Evolutionary conservation across 2,888 invertebrate species (phyloP).

Genomic region (Drosophila maculinotata): DNA sequence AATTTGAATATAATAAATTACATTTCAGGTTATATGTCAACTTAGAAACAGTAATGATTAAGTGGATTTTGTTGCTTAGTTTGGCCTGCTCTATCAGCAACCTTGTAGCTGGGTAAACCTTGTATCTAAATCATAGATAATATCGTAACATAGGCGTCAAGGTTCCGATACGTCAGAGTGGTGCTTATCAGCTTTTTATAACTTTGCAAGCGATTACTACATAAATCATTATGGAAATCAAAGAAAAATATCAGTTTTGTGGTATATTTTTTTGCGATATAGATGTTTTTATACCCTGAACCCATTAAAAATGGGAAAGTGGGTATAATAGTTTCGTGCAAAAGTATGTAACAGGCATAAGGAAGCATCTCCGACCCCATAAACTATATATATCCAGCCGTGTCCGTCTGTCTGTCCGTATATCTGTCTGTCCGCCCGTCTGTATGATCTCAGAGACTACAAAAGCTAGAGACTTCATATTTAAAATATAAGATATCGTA

Average conservation of each 20-base stretch:
- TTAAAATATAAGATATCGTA: too few species aligned
- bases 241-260: conserved; percentile 27
- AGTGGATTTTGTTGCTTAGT: conserved; percentile 12
- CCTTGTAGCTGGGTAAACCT: conserved; percentile 13
- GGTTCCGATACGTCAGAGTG: conserved; percentile 32
- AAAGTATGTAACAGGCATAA: too few species aligned
- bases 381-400: too few species aligned
- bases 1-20: not conserved
- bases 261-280: conserved; percentile 15
- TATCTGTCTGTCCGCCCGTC: too few species aligned
- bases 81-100: conserved; percentile 2
- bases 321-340: too few species aligned
- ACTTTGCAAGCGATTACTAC: conserved; percentile 26
- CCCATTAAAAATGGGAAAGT: too few species aligned
- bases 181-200: conserved; percentile 33
- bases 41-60: conserved; percentile 14
- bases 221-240: conserved; percentile 38
- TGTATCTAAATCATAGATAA: conserved; percentile 28
- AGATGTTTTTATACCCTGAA: conserved; percentile 39
- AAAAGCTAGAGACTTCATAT: too few species aligned
- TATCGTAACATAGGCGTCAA: conserved; percentile 27
- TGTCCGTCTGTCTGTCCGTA: too few species aligned
- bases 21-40: not conserved
- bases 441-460: too few species aligned
- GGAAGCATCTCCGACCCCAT: too few species aligned